A percentile compares a stretch with the other conserved stretches of the same genome.
Evolutionary conservation across 2,113 vertebrate genomes (phyloP).

Genomic region (Xenus cinereus): DNA sequence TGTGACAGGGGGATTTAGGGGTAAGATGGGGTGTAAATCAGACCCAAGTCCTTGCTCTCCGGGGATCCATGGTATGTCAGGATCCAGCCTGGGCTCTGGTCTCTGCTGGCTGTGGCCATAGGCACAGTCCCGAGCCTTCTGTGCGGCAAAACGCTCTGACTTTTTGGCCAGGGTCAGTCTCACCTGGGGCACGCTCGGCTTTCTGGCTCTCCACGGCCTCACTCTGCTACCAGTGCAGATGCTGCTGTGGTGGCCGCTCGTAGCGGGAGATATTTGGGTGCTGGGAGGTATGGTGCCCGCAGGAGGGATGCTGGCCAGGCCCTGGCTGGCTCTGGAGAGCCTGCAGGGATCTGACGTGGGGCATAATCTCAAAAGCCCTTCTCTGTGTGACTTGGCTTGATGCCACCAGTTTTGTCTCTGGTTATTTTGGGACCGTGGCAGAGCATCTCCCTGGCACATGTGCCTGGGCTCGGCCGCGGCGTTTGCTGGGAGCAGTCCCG

Average conservation of each 20-base stretch:
- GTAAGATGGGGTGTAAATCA: not conserved
- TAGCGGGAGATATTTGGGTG: accelerated
- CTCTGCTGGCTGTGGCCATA: accelerated
- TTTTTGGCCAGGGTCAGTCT: not conserved
- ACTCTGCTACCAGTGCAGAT: accelerated
- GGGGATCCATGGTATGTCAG: accelerated
- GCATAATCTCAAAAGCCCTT: not conserved
- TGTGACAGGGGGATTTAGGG: not conserved
- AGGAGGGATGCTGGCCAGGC: not conserved
- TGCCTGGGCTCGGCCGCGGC: not conserved
- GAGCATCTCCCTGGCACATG: accelerated
- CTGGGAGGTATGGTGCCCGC: not conserved
- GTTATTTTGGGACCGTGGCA: not conserved
- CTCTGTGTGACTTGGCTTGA: not conserved
- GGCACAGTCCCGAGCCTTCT: accelerated
- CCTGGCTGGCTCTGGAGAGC: not conserved
- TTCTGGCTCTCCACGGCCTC: accelerated
- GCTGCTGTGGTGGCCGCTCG: not conserved
- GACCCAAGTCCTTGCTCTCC: not conserved
- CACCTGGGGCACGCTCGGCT: not conserved
- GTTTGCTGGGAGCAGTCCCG: not conserved
- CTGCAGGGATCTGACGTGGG: not conserved
- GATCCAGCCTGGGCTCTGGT: not conserved
- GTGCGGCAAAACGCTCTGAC: not conserved
- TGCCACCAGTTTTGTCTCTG: not conserved